Base-by-base conservation (phyloP, 2,888 invertebrate genomes). In the Bibio marci region DNA sequence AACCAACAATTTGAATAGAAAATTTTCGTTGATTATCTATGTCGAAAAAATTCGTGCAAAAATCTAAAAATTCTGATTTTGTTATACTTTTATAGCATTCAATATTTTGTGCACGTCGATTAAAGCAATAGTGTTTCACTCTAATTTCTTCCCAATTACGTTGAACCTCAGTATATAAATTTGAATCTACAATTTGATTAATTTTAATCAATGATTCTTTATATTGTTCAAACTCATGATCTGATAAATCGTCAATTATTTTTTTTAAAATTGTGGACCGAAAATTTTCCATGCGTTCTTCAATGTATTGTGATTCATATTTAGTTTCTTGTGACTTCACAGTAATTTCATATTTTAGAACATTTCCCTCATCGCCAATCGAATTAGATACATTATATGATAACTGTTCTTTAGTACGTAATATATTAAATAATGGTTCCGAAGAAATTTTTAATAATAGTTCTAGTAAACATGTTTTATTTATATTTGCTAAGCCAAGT, bases 341-440 rank as follows among this genome's bases (percentile, higher is more conserved):
- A 4, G 73, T 76, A 35, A 91, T 66, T 1, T 79, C 73, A 57
- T 78, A 81, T 8, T 86, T 87, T 34, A 86, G 64, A 45, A 90
- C 73, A 2, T 85, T 86, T 22, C 5, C 22, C 0, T 81, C 82
- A 50, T 80, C 72, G 19, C 77, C 69, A 49, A 77, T 64, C 41
- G 71, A 64, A 46, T 77, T 76, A 49, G 67, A 76, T 17, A 92
- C 86, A 53, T 78, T 71, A 61, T 92, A 92, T 1, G 91, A 91
- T 3, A 92, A 67, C 62, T 92, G 91, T 52, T 90, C 83, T 57
- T 82, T 78, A 0, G 91, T 91, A 39, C 92, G 70, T 17, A 94
- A 63, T 33, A 70, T 69, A 60, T 90, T 80, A 62, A 91, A 92
- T 34, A 86, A 66, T 0, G 90, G 90, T 60, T 90, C 91, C 54